phyloP scores from a whole-genome alignment of 2,888 invertebrate genomes.

The Pseudococcus jackbeardsleyi region DNA sequence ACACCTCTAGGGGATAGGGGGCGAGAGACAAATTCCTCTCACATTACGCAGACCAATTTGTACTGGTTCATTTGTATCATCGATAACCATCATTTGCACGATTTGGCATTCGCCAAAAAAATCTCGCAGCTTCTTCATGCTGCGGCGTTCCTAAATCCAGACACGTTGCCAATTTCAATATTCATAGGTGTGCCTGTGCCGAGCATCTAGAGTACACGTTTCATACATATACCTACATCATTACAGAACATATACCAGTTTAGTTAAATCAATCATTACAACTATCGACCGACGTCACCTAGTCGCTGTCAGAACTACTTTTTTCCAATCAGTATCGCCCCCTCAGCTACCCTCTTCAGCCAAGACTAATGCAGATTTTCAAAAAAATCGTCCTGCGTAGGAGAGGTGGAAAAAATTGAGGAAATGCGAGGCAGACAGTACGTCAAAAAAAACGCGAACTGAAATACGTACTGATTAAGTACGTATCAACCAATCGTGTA shows the following conservation, averaged over 20 bases:
- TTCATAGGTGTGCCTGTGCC: not conserved
- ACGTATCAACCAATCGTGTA: not conserved
- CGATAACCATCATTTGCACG: not conserved
- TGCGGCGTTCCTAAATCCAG: not conserved
- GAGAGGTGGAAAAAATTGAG: not conserved
- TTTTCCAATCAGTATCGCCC: not conserved
- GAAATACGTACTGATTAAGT: not conserved
- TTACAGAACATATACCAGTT: not conserved
- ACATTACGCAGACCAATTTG: not conserved
- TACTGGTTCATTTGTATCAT: conserved; percentile 9
- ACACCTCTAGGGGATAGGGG: not conserved
- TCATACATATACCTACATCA: not conserved
- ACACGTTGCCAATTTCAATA: conserved; percentile 32
- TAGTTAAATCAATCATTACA: not conserved
- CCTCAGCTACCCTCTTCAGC: not conserved
- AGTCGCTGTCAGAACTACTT: not conserved
- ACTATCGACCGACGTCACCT: not conserved
- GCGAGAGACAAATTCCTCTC: not conserved
- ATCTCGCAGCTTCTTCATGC: not conserved
- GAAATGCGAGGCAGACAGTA: not conserved
- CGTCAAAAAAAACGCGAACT: not conserved
- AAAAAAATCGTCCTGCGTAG: too few species aligned
- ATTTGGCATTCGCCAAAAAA: not conserved
- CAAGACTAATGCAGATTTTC: too few species aligned
- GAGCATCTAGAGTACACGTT: not conserved